Conservation (phyloP, 2,888 invertebrate species). For the Schizotus pectinicornis region DNA sequence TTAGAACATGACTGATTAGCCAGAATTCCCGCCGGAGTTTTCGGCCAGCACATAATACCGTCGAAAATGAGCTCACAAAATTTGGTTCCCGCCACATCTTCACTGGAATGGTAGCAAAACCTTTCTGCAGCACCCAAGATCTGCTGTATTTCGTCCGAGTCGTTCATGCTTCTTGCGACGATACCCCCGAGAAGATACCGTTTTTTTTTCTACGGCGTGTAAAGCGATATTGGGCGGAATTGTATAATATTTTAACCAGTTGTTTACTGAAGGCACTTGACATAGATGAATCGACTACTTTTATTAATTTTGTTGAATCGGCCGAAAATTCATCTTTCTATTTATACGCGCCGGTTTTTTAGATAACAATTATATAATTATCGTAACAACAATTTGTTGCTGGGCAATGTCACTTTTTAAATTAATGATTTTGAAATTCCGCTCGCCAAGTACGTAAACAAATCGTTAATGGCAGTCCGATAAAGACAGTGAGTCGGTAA, state of each 20-base stretch:
- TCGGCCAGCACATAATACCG: constrained; percentile 63
- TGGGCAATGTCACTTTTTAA: constrained; percentile 1
- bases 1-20: constrained; percentile 59
- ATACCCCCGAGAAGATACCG: not conserved
- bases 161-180: constrained; percentile 3
- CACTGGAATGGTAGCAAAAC: not conserved
- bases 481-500: constrained; percentile 15
- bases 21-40: constrained; percentile 55
- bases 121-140: constrained; percentile 6
- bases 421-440: constrained; percentile 8
- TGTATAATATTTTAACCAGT: constrained; percentile 33
- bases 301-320: constrained; percentile 17
- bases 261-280: constrained; percentile 37
- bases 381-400: constrained; percentile 16
- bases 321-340: constrained; percentile 8
- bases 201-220: constrained; percentile 15
- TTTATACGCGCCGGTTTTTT: constrained; percentile 13
- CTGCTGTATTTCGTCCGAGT: constrained; percentile 3
- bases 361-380: constrained; percentile 17
- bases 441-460: constrained; percentile 2
- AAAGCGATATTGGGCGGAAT: constrained; percentile 38
- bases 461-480: constrained; percentile 7
- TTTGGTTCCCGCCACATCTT: not conserved
- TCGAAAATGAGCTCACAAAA: constrained; percentile 61
- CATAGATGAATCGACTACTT: constrained; percentile 38